Percentiles rank a stretch among this genome's conserved stretches.
These are phyloP conservation scores for Mesaphorura yosii DNA, from an alignment of 1,140 invertebrate genomes.

Conservation along the genomic window DNA sequence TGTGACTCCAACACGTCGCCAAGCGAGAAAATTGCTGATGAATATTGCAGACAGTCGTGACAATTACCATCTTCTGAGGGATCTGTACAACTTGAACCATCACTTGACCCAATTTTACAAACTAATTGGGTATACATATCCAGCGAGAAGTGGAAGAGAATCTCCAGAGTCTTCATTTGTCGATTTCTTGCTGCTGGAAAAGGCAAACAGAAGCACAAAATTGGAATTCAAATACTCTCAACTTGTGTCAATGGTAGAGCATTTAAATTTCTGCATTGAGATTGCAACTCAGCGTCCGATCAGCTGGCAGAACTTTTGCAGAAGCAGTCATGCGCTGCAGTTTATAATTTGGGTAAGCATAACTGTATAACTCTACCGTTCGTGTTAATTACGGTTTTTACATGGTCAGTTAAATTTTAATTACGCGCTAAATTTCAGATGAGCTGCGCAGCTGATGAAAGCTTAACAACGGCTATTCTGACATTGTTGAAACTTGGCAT, in stretches of 20 bases:
- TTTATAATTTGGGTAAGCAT: slow-evolving; percentile 24
- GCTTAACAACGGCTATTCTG: slow-evolving; percentile 45
- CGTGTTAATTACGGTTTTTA: neutral
- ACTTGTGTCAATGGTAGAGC: slow-evolving; percentile 83
- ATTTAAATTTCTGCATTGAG: slow-evolving; percentile 86
- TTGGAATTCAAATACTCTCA: slow-evolving; percentile 65
- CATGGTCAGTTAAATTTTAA: neutral
- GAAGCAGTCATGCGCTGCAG: slow-evolving; percentile 48
- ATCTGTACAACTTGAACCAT: slow-evolving; percentile 61
- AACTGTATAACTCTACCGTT: too few species aligned
- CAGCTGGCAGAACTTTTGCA: slow-evolving; percentile 91
- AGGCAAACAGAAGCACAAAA: slow-evolving; percentile 25
- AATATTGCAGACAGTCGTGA: slow-evolving; percentile 93
- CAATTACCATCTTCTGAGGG: slow-evolving; percentile 82
- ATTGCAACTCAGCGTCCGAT: slow-evolving; percentile 78
- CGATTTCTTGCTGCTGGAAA: slow-evolving; percentile 11
- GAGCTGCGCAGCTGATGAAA: slow-evolving; percentile 77
- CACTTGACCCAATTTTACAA: slow-evolving; percentile 35
- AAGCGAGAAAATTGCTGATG: slow-evolving; percentile 72
- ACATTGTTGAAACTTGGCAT: slow-evolving; percentile 28
- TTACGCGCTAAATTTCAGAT: slow-evolving; percentile 45
- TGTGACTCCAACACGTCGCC: slow-evolving; percentile 59
- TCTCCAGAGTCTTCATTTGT: too few species aligned
- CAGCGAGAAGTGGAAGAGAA: slow-evolving; percentile 31
- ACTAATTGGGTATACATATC: slow-evolving; percentile 34